Evolutionary conservation across 2,113 vertebrate species (phyloP).

Genomic region (Centropus bengalensis): DNA sequence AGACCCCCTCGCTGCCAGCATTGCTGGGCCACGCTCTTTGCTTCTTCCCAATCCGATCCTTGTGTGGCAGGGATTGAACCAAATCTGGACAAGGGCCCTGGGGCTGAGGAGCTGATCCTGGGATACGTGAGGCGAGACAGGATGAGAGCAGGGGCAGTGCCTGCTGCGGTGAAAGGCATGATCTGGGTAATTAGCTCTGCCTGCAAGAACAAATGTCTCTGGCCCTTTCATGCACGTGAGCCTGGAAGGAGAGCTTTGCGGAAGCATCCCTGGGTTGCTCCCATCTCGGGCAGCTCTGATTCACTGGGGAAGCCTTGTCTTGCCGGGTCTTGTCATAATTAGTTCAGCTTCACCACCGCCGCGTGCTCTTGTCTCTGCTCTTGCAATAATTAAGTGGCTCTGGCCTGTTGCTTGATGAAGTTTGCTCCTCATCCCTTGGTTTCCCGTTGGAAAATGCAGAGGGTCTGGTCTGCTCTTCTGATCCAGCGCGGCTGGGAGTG

Average conservation of each 20-base stretch:
- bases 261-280: background rate
- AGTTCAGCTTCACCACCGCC: background rate
- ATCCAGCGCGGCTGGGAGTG: background rate
- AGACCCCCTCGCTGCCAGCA: rapidly evolving
- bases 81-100: background rate
- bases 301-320: background rate
- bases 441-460: rapidly evolving
- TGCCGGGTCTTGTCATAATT: background rate
- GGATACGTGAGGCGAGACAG: too few relatives aligned
- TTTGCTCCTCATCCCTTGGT: background rate
- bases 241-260: background rate
- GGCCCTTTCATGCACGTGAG: background rate
- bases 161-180: background rate
- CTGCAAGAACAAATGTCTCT: slow-evolving; percentile 5
- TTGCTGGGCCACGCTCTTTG: background rate
- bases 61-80: background rate
- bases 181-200: slow-evolving; percentile 53
- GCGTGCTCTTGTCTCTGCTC: background rate
- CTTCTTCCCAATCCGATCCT: background rate
- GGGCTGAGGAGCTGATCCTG: background rate
- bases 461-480: background rate
- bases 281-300: rapidly evolving
- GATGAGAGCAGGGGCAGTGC: too few relatives aligned
- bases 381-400: background rate
- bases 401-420: background rate